phyloP scores from a whole-genome alignment of 2,888 invertebrate genomes.

The Cryptus armator region DNA sequence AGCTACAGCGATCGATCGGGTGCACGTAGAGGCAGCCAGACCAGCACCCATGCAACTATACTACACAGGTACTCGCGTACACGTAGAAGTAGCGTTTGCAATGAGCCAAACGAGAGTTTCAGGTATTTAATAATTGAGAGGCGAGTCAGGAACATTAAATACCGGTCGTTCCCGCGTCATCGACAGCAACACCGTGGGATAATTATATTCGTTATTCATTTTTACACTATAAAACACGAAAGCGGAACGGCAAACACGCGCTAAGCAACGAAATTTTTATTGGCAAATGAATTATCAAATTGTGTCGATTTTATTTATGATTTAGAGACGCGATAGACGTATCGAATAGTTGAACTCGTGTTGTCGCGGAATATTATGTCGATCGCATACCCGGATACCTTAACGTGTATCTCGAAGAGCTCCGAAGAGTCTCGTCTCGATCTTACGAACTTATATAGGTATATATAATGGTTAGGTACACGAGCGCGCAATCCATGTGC shows the following conservation, averaged over 20 bases:
- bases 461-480: conserved; percentile 24
- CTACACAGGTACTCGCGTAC: background rate
- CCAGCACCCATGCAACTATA: background rate
- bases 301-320: too few species aligned
- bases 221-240: background rate
- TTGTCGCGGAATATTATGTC: conserved; percentile 29
- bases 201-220: conserved; percentile 57
- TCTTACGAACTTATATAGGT: conserved; percentile 30
- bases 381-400: background rate
- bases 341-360: conserved; percentile 25
- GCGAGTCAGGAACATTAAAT: conserved; percentile 27
- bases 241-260: background rate
- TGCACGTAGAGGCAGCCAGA: conserved; percentile 8
- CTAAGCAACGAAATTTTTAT: too few species aligned
- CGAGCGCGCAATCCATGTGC: conserved; percentile 42
- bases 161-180: conserved; percentile 38
- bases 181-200: conserved; percentile 53
- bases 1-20: conserved; percentile 31
- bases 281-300: background rate
- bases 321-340: conserved; percentile 3
- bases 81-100: background rate
- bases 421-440: conserved; percentile 41
- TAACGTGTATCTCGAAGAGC: background rate
- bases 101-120: conserved; percentile 1
- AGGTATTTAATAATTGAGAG: conserved; percentile 24